phyloP scores from a whole-genome alignment of 2,888 invertebrate genomes.

The Cheilosia scutellata region DNA sequence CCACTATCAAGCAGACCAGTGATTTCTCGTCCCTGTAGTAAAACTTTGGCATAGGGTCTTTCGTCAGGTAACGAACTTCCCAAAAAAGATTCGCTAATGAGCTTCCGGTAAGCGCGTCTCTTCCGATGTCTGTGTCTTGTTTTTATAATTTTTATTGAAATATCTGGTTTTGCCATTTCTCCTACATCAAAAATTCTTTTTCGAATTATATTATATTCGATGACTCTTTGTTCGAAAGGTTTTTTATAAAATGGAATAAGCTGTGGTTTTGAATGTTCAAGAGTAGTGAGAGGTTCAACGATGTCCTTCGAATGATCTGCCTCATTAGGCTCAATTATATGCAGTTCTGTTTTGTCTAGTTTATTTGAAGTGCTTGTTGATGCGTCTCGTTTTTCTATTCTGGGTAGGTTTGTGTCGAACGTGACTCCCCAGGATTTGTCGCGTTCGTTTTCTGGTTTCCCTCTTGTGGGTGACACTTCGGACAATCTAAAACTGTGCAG shows the following conservation, averaged over 20 bases:
- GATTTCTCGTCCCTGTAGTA: background rate
- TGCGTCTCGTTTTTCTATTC: constrained; percentile 7
- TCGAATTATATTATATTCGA: constrained; percentile 6
- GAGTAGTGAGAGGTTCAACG: background rate
- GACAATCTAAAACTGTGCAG: constrained; percentile 6
- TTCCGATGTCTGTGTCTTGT: background rate
- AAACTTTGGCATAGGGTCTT: background rate
- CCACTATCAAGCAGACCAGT: constrained; percentile 21
- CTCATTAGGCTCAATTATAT: background rate
- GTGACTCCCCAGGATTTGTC: constrained; percentile 10
- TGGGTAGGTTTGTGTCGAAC: constrained; percentile 14
- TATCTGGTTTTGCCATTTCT: background rate
- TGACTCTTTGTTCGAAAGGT: background rate
- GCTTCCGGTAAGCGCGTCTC: background rate
- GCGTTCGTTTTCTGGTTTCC: constrained; percentile 4
- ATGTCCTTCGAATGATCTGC: constrained; percentile 8
- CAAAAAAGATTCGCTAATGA: background rate
- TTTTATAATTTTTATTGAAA: constrained; percentile 3
- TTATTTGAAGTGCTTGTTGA: constrained; percentile 9
- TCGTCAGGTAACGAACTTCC: background rate
- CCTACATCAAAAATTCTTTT: constrained; percentile 13
- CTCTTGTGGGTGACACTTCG: background rate
- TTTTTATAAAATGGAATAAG: constrained; percentile 10
- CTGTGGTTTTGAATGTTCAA: background rate
- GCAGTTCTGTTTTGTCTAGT: background rate